Percentiles rank a stretch among this genome's conserved stretches.
Conservation (phyloP, 1,140 invertebrate species). For the Drosophila setifemur region DNA sequence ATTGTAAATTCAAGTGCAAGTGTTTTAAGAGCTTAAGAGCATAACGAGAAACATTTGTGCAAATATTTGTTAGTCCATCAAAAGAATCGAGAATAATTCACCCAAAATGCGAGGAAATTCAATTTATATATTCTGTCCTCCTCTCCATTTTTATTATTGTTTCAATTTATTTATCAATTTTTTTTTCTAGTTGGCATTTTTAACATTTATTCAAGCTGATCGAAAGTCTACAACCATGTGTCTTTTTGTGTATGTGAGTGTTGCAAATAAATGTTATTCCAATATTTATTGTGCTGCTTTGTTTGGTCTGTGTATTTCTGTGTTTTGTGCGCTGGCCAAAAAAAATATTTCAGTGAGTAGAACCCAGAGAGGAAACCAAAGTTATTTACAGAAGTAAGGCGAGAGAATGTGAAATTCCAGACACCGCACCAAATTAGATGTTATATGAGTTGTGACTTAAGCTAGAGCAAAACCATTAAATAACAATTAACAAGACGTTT, state of each 20-base stretch:
- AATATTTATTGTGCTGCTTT: slow-evolving; percentile 71
- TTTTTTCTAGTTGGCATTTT: slow-evolving; percentile 43
- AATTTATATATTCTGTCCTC: background rate
- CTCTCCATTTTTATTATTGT: slow-evolving; percentile 14
- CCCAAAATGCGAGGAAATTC: slow-evolving; percentile 23
- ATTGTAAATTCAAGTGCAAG: slow-evolving; percentile 17
- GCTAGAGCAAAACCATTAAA: slow-evolving; percentile 64
- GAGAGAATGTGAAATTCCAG: slow-evolving; percentile 23
- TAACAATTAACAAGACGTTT: slow-evolving; percentile 65
- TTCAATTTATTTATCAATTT: slow-evolving; percentile 36
- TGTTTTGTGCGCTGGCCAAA: slow-evolving; percentile 38
- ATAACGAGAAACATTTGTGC: slow-evolving; percentile 66
- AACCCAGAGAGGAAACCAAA: slow-evolving; percentile 24
- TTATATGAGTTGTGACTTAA: slow-evolving; percentile 42
- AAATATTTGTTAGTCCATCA: slow-evolving; percentile 69
- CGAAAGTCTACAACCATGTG: slow-evolving; percentile 31
- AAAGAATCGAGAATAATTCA: slow-evolving; percentile 30
- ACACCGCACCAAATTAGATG: slow-evolving; percentile 56
- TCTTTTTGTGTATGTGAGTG: slow-evolving; percentile 1
- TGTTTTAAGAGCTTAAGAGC: too few species aligned
- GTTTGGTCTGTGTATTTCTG: slow-evolving; percentile 42
- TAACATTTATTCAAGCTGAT: slow-evolving; percentile 70
- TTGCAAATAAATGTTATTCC: slow-evolving; percentile 51
- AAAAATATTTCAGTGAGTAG: slow-evolving; percentile 5
- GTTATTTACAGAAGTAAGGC: slow-evolving; percentile 27